Conservation (phyloP, 1,140 invertebrate genomes). For the Nasonia giraulti region DNA sequence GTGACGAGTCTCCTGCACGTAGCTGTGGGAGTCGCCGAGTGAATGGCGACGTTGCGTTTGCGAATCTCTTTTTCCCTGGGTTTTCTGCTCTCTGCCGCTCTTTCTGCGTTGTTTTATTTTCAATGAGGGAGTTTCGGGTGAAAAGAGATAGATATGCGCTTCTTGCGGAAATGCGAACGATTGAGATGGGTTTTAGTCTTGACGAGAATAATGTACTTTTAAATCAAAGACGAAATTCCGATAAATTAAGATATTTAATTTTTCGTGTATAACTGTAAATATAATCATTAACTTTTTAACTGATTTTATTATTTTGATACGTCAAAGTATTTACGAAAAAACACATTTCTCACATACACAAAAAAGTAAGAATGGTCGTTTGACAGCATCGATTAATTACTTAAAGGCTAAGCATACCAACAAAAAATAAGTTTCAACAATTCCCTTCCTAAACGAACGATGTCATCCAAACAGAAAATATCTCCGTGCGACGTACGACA, state of each 20-base stretch:
- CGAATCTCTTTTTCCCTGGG: not conserved
- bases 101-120: not conserved
- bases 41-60: not conserved
- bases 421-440: too few species aligned
- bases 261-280: too few species aligned
- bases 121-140: not conserved
- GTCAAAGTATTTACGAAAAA: too few species aligned
- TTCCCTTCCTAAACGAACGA: too few species aligned
- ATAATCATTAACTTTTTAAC: too few species aligned
- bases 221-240: too few species aligned
- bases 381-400: too few species aligned
- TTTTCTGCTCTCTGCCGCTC: not conserved
- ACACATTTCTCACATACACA: too few species aligned
- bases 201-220: not conserved
- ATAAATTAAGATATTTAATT: too few species aligned
- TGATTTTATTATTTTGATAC: too few species aligned
- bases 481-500: not conserved
- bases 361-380: too few species aligned
- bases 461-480: not conserved
- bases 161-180: not conserved
- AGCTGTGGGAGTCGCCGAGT: not conserved
- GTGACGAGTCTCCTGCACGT: not conserved
- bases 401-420: too few species aligned
- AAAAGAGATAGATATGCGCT: not conserved
- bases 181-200: not conserved